Evolutionary conservation across 2,797 vertebrate species (phyloP), one percentile per base, ranked within the genome.

Genomic region (Falco cherrug): DNA sequence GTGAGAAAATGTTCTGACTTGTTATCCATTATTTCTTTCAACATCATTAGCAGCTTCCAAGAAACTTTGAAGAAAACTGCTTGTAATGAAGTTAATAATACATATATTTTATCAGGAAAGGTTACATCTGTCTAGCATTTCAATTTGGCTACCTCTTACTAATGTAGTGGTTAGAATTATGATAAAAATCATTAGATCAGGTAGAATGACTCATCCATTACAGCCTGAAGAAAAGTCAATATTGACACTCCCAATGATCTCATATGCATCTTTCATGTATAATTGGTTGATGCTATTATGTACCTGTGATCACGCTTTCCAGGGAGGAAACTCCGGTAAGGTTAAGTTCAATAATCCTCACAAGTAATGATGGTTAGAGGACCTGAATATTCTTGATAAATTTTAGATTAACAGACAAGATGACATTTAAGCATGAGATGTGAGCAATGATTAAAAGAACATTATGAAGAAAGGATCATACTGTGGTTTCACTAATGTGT

Each of bases 181-280:
- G 89, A 93, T 90, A 91, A 95, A 93, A 95, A 95, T 89, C 51
- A 61, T 96, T 87, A 90, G 73, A 86, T 93, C 63, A 86, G 47
- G n/a, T 93, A 90, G 68, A 95, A 93, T 96, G 86, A 92, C 59
- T 97, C 96, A 97, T 94, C 92, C 89, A 92, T 91, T 95, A 94
- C 63, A 90, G 50, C 25, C 54, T 82, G 24, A 45, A 94, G 75
- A 95, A 97, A 95, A 97, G 93, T 96, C 97, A 96, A 95, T 97
- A 97, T 94, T 97, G 97, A 95, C 87, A 95, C 57, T 94, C 67
- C 43, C 87, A 88, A 59, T 75, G 53, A 94, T 93, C 87, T 96
- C 93, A 93, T 80, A 89, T 56, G 35, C 63, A 91, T 74, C 41
- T 90, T 95, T 95, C 79, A 87, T 54, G 80, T 84, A n/a, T 94